phyloP scores from a whole-genome alignment of 1,140 invertebrate genomes.

The Mactra quadrangularis region DNA sequence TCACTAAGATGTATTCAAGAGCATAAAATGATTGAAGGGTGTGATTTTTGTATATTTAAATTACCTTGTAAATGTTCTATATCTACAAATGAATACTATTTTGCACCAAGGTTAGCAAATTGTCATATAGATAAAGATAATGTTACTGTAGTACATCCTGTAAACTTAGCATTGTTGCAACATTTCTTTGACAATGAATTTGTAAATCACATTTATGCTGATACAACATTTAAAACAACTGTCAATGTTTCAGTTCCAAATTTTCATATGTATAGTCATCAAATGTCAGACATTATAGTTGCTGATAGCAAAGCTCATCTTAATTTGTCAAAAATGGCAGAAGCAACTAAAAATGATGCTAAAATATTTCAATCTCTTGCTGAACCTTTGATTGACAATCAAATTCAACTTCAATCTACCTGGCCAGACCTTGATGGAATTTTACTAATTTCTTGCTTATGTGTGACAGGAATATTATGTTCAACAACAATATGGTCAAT shows the following conservation, averaged over 20 bases:
- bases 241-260: constrained; percentile 33
- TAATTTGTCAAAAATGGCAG: constrained; percentile 29
- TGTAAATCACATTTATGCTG: constrained; percentile 36
- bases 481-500: neutral
- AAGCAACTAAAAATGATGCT: constrained; percentile 24
- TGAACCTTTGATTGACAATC: constrained; percentile 18
- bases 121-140: constrained; percentile 48
- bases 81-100: constrained; percentile 48
- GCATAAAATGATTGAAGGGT: constrained; percentile 50
- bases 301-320: constrained; percentile 30
- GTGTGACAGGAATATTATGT: neutral
- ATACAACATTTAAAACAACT: constrained; percentile 26
- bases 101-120: constrained; percentile 29
- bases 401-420: constrained; percentile 1
- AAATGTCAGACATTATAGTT: constrained; percentile 33
- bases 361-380: constrained; percentile 23
- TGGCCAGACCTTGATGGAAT: constrained; percentile 1
- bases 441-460: neutral
- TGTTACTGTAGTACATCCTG: constrained; percentile 37
- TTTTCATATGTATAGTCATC: constrained; percentile 2
- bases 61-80: constrained; percentile 60
- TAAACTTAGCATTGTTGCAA: constrained; percentile 36
- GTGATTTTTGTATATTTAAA: constrained; percentile 59
- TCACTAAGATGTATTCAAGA: constrained; percentile 33
- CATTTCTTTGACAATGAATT: constrained; percentile 17